Percentiles rank a stretch among this genome's conserved stretches.
These are phyloP conservation scores for Perca schrenkii DNA, from an alignment of 2,113 vertebrate genomes.

Conservation along the genomic window DNA sequence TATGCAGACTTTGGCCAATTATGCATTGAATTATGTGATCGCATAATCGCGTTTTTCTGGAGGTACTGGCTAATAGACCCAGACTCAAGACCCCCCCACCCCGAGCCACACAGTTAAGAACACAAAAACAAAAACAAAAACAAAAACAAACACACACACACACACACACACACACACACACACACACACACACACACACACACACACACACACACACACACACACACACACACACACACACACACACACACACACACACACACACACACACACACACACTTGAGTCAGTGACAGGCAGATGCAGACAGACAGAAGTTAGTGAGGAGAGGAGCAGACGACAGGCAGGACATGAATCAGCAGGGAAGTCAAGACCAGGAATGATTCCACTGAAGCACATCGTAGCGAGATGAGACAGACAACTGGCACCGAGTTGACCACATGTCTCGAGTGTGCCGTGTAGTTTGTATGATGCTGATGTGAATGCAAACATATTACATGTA, in stretches of 20 bases:
- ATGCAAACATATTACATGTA: background rate
- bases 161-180: background rate
- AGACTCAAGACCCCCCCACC: too few species aligned
- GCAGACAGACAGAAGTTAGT: slow-evolving; percentile 31
- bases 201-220: background rate
- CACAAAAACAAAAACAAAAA: background rate
- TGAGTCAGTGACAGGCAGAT: slow-evolving; percentile 21
- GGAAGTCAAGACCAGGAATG: slow-evolving; percentile 14
- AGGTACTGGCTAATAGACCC: background rate
- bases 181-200: background rate
- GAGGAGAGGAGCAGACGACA: slow-evolving; percentile 40
- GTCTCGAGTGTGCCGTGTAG: background rate
- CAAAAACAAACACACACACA: background rate
- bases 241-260: background rate
- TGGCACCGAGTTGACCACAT: background rate
- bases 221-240: background rate
- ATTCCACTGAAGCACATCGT: slow-evolving; percentile 16
- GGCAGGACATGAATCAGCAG: slow-evolving; percentile 49
- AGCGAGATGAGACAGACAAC: background rate
- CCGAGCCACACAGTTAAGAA: too few species aligned
- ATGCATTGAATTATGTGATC: too few species aligned
- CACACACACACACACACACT: background rate
- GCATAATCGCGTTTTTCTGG: too few species aligned
- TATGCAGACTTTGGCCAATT: too few species aligned
- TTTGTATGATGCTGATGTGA: slow-evolving; percentile 1